Percentiles rank a stretch among this genome's conserved stretches.
These are phyloP conservation scores for Cirrhinus molitorella DNA, from an alignment of 2,797 vertebrate species.

Conservation along the genomic window DNA sequence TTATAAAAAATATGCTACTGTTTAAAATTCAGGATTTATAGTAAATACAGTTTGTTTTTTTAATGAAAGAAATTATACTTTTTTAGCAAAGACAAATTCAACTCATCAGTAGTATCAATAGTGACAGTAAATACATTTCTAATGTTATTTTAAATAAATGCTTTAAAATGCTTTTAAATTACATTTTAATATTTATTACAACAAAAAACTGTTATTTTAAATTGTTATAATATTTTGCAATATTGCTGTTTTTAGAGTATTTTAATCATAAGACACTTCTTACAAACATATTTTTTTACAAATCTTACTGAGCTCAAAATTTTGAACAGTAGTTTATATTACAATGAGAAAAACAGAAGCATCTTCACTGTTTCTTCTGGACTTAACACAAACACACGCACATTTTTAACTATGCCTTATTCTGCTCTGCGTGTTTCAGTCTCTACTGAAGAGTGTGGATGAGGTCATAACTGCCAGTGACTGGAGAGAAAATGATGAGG, in stretches of 20 bases:
- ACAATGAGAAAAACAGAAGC: background rate
- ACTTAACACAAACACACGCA: conserved; percentile 33
- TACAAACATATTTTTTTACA: background rate
- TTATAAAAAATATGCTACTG: background rate
- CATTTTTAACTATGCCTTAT: conserved; percentile 57
- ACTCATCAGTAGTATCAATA: background rate
- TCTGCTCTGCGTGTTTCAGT: conserved; percentile 74
- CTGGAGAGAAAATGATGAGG: conserved; percentile 69
- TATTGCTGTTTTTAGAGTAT: background rate
- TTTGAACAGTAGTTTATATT: background rate
- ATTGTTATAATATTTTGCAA: background rate
- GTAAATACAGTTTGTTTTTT: background rate
- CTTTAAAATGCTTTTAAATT: too few relatives aligned
- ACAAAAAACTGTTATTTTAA: background rate
- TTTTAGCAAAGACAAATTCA: background rate
- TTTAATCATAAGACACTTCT: background rate
- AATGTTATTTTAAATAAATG: background rate
- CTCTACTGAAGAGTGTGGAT: conserved; percentile 87
- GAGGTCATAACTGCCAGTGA: conserved; percentile 82
- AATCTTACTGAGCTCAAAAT: background rate
- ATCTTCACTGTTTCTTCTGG: background rate
- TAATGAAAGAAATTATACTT: background rate
- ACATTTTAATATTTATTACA: too few relatives aligned
- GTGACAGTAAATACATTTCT: too few relatives aligned
- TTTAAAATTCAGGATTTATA: background rate